phyloP scores from a whole-genome alignment of 2,113 vertebrate species.

The Heterotis niloticus region DNA sequence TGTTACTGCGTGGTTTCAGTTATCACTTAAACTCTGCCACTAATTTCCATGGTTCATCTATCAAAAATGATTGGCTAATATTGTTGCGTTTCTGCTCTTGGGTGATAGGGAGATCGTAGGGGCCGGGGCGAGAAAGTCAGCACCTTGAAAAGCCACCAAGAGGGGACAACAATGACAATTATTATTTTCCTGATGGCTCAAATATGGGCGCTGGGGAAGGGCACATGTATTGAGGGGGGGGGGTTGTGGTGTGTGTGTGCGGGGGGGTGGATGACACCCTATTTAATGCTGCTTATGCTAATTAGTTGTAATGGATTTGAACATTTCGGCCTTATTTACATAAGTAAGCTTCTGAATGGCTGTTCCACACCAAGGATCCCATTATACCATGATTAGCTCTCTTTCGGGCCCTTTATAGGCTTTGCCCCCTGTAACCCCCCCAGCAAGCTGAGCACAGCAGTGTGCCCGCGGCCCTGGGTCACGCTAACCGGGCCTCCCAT shows the following conservation, averaged over 20 bases:
- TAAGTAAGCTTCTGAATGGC: conserved; percentile 75
- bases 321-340: conserved; percentile 73
- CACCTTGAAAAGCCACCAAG: conserved; percentile 59
- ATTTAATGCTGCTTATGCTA: conserved; percentile 73
- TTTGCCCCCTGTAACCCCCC: conserved; percentile 55
- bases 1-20: conserved; percentile 83
- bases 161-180: conserved; percentile 38
- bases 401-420: conserved; percentile 53
- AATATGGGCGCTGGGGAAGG: background rate
- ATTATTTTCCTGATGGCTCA: conserved; percentile 27
- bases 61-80: conserved; percentile 81
- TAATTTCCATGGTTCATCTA: conserved; percentile 92
- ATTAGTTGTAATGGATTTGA: conserved; percentile 81
- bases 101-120: conserved; percentile 73
- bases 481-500: conserved; percentile 44
- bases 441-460: background rate
- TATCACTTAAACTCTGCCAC: conserved; percentile 91
- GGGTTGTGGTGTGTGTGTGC: conserved; percentile 18
- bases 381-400: conserved; percentile 74
- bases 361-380: conserved; percentile 73
- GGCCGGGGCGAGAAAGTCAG: conserved; percentile 63
- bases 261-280: conserved; percentile 26
- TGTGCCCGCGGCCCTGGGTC: conserved; percentile 30
- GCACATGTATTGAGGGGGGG: too few species aligned
- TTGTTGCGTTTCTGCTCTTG: conserved; percentile 76